Percentiles rank a stretch among this genome's conserved stretches.
phyloP scores from a whole-genome alignment of 2,888 invertebrate species.

The Caradrina kadenii region DNA sequence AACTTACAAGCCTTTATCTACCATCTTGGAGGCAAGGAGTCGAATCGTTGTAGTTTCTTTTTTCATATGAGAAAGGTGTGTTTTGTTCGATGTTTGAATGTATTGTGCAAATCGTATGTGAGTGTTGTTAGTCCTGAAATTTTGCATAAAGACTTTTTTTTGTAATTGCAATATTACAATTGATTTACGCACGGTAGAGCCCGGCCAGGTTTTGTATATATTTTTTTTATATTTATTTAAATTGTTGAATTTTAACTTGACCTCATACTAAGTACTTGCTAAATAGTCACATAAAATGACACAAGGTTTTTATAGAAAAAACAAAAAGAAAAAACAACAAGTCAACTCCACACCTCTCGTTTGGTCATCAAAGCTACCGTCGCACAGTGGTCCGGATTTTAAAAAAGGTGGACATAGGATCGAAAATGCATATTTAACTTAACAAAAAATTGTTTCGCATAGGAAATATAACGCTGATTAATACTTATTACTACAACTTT shows the following conservation, averaged over 20 bases:
- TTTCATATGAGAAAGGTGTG: slow-evolving; percentile 25
- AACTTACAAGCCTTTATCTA: slow-evolving; percentile 76
- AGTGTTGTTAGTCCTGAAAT: not conserved
- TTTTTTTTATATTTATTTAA: no score
- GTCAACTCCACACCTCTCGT: slow-evolving; percentile 72
- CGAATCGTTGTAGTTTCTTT: slow-evolving; percentile 41
- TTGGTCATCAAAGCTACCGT: slow-evolving; percentile 79
- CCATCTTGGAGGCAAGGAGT: slow-evolving; percentile 74
- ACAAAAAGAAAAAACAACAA: not conserved
- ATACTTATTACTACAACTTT: no score
- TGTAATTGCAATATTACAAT: not conserved
- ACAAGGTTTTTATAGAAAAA: not conserved
- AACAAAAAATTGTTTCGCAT: no score
- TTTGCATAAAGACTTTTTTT: not conserved
- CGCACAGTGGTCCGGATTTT: no score
- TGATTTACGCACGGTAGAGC: not conserved
- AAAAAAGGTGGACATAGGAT: no score
- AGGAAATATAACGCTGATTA: no score
- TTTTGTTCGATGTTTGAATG: slow-evolving; percentile 17
- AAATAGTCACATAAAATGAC: not conserved
- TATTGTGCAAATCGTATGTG: slow-evolving; percentile 9
- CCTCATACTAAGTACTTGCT: not conserved
- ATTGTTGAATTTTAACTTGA: not conserved
- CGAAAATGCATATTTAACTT: no score
- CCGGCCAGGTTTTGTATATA: not conserved